These are phyloP conservation scores for Ctena decussata DNA, from an alignment of 2,888 invertebrate genomes.

Conservation along the genomic window DNA sequence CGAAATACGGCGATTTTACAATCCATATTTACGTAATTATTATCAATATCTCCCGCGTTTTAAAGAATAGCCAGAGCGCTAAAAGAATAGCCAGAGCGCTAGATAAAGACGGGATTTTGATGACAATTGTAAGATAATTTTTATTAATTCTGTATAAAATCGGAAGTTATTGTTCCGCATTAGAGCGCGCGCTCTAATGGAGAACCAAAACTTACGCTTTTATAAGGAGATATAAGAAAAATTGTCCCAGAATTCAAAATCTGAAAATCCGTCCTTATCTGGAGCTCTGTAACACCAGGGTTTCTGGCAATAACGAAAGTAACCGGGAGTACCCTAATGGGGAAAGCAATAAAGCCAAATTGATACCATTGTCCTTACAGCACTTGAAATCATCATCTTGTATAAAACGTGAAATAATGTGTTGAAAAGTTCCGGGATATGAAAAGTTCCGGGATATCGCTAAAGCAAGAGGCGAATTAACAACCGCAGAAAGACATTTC, in stretches of 20 bases:
- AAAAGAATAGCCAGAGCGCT: no score
- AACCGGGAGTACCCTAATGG: slow-evolving; percentile 41
- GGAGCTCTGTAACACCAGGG: slow-evolving; percentile 38
- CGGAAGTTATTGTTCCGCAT: no score
- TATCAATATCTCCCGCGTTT: slow-evolving; percentile 47
- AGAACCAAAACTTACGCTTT: no score
- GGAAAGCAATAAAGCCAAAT: slow-evolving; percentile 62
- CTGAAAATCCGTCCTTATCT: no score
- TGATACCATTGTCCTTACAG: slow-evolving; percentile 52
- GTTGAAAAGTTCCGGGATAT: slow-evolving; percentile 39
- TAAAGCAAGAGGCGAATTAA: slow-evolving; percentile 46
- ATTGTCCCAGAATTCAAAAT: no score
- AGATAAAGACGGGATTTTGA: no score
- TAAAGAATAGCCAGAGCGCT: no score
- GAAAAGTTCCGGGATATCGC: slow-evolving; percentile 30
- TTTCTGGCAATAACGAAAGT: slow-evolving; percentile 49
- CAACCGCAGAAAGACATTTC: slow-evolving; percentile 37
- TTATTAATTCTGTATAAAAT: no score
- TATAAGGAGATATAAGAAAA: no score
- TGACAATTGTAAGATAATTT: no score
- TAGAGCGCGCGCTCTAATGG: no score
- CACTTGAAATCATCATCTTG: slow-evolving; percentile 47
- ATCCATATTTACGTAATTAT: slow-evolving; percentile 60
- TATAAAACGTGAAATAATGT: slow-evolving; percentile 41
- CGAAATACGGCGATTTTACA: slow-evolving; percentile 16